Percentiles rank a stretch among this genome's conserved stretches.
phyloP scores from a whole-genome alignment of 2,888 invertebrate species.

The Lepidonotus clava region DNA sequence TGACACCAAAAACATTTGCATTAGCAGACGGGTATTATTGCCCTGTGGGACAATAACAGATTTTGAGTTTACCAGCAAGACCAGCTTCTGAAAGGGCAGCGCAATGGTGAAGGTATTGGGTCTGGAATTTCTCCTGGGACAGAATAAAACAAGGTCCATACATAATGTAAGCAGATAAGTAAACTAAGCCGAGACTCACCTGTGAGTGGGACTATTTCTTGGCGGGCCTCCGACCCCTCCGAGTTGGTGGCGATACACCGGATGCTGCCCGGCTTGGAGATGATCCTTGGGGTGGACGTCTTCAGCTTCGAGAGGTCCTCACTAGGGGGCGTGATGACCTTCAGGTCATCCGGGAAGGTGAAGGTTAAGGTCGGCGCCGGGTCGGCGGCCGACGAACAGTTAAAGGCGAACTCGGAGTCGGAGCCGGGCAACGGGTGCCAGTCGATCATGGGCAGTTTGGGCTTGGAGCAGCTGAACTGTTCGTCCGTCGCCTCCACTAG shows the following conservation, averaged over 20 bases:
- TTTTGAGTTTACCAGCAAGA: no score
- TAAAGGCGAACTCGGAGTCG: slow-evolving; percentile 56
- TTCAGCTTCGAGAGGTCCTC: slow-evolving; percentile 60
- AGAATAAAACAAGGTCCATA: no score
- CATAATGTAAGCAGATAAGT: no score
- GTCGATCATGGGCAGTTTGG: slow-evolving; percentile 55
- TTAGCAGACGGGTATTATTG: no score
- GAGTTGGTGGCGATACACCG: slow-evolving; percentile 62
- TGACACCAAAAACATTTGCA: no score
- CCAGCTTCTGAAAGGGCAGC: no score
- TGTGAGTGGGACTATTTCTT: not conserved
- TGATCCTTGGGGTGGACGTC: slow-evolving; percentile 61
- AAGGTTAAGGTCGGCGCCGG: slow-evolving; percentile 63
- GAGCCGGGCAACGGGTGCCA: slow-evolving; percentile 50
- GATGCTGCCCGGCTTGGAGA: slow-evolving; percentile 58
- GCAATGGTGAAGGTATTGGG: no score
- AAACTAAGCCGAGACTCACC: slow-evolving; percentile 12
- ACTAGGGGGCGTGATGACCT: slow-evolving; percentile 61
- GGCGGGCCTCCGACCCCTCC: slow-evolving; percentile 50
- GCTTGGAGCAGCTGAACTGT: slow-evolving; percentile 58
- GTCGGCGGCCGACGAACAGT: slow-evolving; percentile 61
- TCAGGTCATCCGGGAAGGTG: slow-evolving; percentile 51
- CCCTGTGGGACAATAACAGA: no score
- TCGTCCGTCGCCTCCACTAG: slow-evolving; percentile 29
- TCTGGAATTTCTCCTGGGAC: no score